A percentile compares a stretch with the other conserved stretches of the same genome.
These are phyloP conservation scores for Dryas iulia DNA, from an alignment of 1,140 invertebrate genomes.

Conservation along the genomic window DNA sequence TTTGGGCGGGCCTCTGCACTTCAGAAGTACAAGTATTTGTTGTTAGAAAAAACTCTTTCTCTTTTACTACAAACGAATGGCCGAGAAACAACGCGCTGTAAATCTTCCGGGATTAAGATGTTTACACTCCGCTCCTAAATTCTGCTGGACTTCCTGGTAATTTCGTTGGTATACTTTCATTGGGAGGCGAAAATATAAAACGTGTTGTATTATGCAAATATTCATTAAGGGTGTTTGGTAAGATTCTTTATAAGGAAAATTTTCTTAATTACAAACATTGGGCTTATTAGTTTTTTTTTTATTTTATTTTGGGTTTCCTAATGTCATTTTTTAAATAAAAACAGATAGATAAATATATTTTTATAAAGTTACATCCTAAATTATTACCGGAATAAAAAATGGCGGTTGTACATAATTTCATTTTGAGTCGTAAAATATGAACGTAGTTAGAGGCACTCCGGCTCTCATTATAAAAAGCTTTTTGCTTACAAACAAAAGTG, in stretches of 20 bases:
- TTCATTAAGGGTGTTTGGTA: background rate
- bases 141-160: conserved; percentile 23
- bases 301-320: background rate
- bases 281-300: background rate
- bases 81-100: conserved; percentile 40
- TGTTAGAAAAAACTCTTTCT: conserved; percentile 39
- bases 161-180: conserved; percentile 16
- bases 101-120: conserved; percentile 42
- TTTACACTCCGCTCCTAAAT: conserved; percentile 28
- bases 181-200: conserved; percentile 7
- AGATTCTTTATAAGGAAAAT: background rate
- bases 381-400: background rate
- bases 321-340: background rate
- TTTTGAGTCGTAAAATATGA: background rate
- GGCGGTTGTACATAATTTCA: background rate
- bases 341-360: background rate
- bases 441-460: conserved; percentile 4
- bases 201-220: background rate
- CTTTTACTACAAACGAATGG: conserved; percentile 42
- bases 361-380: background rate
- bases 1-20: conserved; percentile 44
- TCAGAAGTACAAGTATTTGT: conserved; percentile 39
- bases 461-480: conserved; percentile 15
- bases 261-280: background rate
- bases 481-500: conserved; percentile 6